Conservation (phyloP, 2,113 vertebrate species). For the Malurus melanocephalus region DNA sequence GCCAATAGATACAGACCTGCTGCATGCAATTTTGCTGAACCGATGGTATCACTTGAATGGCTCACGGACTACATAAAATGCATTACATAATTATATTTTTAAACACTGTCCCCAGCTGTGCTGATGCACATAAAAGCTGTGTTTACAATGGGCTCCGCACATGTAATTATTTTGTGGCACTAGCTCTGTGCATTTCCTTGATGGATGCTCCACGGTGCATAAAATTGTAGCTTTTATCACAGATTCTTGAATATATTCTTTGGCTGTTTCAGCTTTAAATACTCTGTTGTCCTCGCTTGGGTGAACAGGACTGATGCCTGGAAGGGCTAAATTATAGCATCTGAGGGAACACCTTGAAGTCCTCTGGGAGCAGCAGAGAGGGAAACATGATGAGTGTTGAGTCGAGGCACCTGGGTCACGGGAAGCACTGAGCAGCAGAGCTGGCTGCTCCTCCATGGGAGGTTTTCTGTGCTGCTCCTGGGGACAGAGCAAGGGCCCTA, state of each 20-base stretch:
- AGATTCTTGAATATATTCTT: constrained; percentile 54
- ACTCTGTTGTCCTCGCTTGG: background rate
- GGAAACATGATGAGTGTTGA: background rate
- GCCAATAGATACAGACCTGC: constrained; percentile 22
- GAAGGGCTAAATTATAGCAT: constrained; percentile 23
- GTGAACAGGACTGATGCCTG: constrained; percentile 24
- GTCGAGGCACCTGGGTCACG: background rate
- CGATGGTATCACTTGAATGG: constrained; percentile 30
- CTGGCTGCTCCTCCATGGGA: background rate
- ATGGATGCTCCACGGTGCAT: constrained; percentile 54
- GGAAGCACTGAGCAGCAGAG: background rate
- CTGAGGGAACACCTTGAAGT: constrained; percentile 20
- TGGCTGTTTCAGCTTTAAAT: constrained; percentile 40
- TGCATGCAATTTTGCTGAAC: constrained; percentile 46
- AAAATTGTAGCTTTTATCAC: constrained; percentile 59
- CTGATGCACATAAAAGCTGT: constrained; percentile 61
- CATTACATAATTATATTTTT: constrained; percentile 63
- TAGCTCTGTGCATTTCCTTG: constrained; percentile 47
- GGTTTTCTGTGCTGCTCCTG: background rate
- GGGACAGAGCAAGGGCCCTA: background rate
- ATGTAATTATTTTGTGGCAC: constrained; percentile 63
- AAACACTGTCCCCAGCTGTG: constrained; percentile 64
- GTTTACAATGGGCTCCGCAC: constrained; percentile 58
- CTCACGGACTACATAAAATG: constrained; percentile 34
- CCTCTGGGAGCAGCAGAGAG: background rate